A percentile compares a stretch with the other conserved stretches of the same genome.
Evolutionary conservation across 2,888 invertebrate genomes (phyloP).

Genomic region (Ornithoptera alexandrae): DNA sequence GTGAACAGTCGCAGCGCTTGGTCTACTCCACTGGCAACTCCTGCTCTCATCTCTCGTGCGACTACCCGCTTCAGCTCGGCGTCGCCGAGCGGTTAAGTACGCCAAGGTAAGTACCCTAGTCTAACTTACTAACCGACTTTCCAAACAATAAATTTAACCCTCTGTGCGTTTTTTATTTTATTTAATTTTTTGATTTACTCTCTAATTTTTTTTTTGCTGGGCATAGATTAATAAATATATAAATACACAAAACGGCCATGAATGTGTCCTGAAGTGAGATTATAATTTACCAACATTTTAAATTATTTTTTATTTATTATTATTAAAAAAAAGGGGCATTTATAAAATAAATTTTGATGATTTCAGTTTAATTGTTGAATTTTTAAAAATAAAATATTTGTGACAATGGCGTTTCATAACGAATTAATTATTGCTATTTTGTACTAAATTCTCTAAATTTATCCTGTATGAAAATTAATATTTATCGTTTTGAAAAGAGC

Average conservation of each 20-base stretch:
- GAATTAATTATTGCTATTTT: too few relatives aligned
- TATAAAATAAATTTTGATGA: too few relatives aligned
- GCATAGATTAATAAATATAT: neutral
- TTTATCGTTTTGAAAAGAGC: neutral
- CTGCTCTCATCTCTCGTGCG: conserved; percentile 41
- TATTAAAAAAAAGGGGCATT: too few relatives aligned
- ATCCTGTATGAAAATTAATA: neutral
- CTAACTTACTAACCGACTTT: conserved; percentile 23
- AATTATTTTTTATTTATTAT: too few relatives aligned
- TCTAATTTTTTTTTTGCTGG: neutral
- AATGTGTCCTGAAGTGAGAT: too few relatives aligned
- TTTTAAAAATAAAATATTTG: too few relatives aligned
- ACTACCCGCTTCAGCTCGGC: conserved; percentile 31
- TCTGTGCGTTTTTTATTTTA: neutral
- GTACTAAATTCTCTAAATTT: neutral
- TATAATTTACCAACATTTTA: too few relatives aligned
- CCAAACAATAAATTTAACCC: neutral
- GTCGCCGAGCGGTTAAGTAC: conserved; percentile 31
- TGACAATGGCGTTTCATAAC: too few relatives aligned
- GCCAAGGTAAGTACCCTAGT: conserved; percentile 18
- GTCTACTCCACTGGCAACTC: conserved; percentile 34
- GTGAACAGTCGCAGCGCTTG: conserved; percentile 44
- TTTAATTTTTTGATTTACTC: neutral
- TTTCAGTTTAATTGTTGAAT: too few relatives aligned
- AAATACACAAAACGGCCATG: too few relatives aligned